phyloP scores from a whole-genome alignment of 1,140 invertebrate species.

The Solenopsis fugax region DNA sequence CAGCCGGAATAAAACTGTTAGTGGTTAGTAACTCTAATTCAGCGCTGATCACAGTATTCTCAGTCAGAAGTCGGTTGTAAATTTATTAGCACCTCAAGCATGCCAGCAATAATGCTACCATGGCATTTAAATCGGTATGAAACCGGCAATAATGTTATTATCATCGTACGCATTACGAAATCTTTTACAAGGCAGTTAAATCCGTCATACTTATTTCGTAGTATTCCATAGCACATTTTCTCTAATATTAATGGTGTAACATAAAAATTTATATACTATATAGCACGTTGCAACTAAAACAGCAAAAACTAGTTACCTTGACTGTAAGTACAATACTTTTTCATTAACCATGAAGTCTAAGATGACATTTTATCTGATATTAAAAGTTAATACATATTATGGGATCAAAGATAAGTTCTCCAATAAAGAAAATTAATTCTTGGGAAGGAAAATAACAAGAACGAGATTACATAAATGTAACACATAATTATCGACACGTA shows the following conservation, averaged over 20 bases:
- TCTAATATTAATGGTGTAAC: constrained; percentile 8
- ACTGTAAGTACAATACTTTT: background rate
- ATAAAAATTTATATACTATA: constrained; percentile 5
- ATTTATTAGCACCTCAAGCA: constrained; percentile 23
- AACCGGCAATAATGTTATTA: constrained; percentile 29
- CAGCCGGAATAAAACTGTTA: background rate
- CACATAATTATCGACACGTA: too few relatives aligned
- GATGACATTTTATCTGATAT: background rate
- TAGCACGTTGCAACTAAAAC: background rate
- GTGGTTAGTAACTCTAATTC: background rate
- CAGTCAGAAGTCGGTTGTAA: constrained; percentile 1
- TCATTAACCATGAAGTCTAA: background rate
- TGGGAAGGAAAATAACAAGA: background rate
- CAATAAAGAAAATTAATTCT: background rate
- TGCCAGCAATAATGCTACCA: background rate
- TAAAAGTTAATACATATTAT: background rate
- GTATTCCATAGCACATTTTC: background rate
- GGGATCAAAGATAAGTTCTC: background rate
- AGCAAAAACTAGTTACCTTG: background rate
- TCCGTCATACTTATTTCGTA: background rate
- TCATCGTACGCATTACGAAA: constrained; percentile 11
- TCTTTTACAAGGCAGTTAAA: constrained; percentile 21
- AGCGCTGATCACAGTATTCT: background rate
- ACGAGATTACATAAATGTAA: too few relatives aligned
- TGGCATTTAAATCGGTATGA: constrained; percentile 33